Percentiles rank a stretch among this genome's conserved stretches.
These are phyloP conservation scores for Orchesella cincta DNA, from an alignment of 1,140 invertebrate species.

Conservation along the genomic window DNA sequence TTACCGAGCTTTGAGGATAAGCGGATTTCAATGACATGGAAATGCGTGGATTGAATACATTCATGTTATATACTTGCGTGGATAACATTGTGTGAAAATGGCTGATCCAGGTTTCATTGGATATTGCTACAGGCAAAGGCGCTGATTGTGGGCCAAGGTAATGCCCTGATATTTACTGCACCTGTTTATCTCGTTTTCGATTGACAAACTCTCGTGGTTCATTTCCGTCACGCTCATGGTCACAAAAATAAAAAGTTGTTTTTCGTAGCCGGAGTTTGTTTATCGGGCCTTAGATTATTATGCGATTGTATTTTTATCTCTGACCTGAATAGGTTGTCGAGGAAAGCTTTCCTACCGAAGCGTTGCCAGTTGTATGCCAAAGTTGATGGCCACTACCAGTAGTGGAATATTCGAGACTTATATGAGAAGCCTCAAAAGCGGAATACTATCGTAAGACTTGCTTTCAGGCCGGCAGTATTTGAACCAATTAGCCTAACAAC, in stretches of 20 bases:
- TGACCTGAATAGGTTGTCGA: constrained; percentile 91
- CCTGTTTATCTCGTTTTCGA: neutral
- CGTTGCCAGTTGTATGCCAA: constrained; percentile 96
- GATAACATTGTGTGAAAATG: constrained; percentile 99
- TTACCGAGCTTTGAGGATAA: constrained; percentile 77
- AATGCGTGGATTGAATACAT: constrained; percentile 81
- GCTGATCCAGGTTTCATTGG: constrained; percentile 97
- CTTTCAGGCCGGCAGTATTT: constrained; percentile 96
- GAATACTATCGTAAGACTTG: constrained; percentile 75
- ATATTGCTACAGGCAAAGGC: constrained; percentile 81
- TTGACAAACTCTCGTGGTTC: neutral
- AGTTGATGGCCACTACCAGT: constrained; percentile 86
- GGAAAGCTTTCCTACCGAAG: constrained; percentile 85
- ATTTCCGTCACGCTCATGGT: neutral
- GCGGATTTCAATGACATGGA: constrained; percentile 82
- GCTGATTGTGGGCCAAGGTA: constrained; percentile 94
- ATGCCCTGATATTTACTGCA: neutral
- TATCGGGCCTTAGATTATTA: constrained; percentile 11
- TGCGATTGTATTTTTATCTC: neutral
- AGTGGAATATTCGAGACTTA: constrained; percentile 98
- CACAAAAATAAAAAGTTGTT: neutral
- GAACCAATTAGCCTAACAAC: constrained; percentile 96
- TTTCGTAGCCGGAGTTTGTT: neutral
- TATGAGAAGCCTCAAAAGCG: constrained; percentile 77
- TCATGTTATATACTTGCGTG: constrained; percentile 96